Evolutionary conservation across 2,113 vertebrate species (phyloP), one percentile per base, ranked within the genome.

Genomic region (Castor canadensis): DNA sequence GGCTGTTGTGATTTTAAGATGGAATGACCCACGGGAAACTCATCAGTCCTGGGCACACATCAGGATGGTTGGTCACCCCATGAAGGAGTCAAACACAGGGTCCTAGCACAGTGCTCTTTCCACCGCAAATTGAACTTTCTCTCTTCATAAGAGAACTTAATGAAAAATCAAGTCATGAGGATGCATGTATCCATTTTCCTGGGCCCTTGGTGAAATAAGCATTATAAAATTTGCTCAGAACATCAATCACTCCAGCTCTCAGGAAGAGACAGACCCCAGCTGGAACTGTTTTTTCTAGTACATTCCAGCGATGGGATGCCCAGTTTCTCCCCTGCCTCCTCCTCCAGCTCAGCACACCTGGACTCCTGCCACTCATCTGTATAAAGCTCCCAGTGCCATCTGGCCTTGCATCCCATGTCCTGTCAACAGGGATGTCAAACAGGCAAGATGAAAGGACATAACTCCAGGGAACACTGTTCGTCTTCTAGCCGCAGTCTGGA

Each of bases 371-470:
- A 95, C 95, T 97, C 95, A 92, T 87, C 93, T 95, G 92, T 69
- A 75, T 86, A 77, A 93, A 45, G 83, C 28, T 26, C 72, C 73
- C 84, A 22, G 83, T 0, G 3, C 97, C 97, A 97, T 97, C 97
- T 98, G 97, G 96, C 91, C 83, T n/a, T 0, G 84, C 54, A 72
- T 87, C 91, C 87, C 49, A 0, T 89, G 95, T 96, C 91, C 94
- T 96, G 96, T 97, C 97, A 97, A 93, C 94, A 95, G 54, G 86
- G 94, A 96, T 94, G 96, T 96, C 97, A 98, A 96, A 97, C 91
- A 97, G 96, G 84, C 71, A 73, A 89, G 93, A 98, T 96, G 87
- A 97, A 96, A 97, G 96, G 93, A 87, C 22, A 0, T 72, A 95
- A 95, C 96, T 97, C 94, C 45, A 72, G 95, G 91, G 83, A 97